Conservation (phyloP, 2,797 vertebrate genomes). For the Cynopterus sphinx region DNA sequence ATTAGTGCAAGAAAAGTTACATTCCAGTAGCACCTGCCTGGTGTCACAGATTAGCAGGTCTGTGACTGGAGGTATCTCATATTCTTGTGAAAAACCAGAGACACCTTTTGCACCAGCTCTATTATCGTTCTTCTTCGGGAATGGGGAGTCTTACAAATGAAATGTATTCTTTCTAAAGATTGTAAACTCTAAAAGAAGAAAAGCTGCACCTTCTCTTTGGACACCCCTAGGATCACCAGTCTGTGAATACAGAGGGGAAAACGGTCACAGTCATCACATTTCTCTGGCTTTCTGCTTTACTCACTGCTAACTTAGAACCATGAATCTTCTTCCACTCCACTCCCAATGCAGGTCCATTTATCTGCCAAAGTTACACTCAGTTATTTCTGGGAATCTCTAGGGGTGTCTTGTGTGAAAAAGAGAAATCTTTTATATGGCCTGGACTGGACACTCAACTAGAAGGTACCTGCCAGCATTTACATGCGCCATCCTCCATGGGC, state of each 20-base stretch:
- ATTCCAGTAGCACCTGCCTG: background rate
- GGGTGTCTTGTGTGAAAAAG: background rate
- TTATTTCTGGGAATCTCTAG: background rate
- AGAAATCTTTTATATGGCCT: background rate
- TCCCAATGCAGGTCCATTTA: background rate
- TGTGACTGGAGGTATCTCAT: too few species aligned
- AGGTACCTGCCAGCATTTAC: background rate
- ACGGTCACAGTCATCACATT: background rate
- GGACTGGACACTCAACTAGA: too few species aligned
- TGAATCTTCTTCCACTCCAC: background rate
- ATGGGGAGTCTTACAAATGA: background rate
- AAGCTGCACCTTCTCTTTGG: background rate
- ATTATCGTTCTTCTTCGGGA: accelerated
- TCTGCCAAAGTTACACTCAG: background rate
- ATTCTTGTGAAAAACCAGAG: too few species aligned
- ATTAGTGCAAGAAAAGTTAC: background rate
- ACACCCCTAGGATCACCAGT: background rate
- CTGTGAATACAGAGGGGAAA: background rate
- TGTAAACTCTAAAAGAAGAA: background rate
- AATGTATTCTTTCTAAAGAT: background rate
- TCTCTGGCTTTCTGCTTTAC: background rate
- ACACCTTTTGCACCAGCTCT: background rate
- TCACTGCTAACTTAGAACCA: background rate
- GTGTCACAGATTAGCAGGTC: background rate
- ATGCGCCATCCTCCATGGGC: background rate